Evolutionary conservation across 35 echinoderm and acorn worm genomes (phyloP).

Genomic region (Apostichopus parvimensis): DNA sequence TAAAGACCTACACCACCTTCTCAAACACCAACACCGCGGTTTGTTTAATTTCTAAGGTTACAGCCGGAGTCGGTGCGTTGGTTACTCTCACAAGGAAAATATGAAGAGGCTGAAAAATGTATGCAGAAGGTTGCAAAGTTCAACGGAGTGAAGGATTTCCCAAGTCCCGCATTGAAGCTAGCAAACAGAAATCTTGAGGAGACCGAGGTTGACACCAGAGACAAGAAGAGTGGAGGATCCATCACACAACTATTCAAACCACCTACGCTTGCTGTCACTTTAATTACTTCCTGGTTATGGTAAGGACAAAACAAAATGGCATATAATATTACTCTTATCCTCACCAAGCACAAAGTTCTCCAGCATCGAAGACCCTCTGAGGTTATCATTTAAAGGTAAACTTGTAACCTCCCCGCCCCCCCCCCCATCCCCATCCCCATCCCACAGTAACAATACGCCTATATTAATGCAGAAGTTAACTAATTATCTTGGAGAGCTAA

Average conservation of each 20-base stretch:
- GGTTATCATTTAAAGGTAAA: too few relatives aligned
- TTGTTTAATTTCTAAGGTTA: background rate
- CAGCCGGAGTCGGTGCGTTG: constrained; percentile 39
- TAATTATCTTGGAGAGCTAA: too few relatives aligned
- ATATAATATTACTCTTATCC: too few relatives aligned
- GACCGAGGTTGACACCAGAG: background rate
- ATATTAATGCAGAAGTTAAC: too few relatives aligned
- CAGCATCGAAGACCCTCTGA: too few relatives aligned
- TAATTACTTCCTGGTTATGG: constrained; percentile 33
- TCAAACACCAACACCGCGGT: background rate
- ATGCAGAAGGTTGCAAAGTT: constrained; percentile 48
- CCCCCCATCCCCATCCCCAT: too few relatives aligned
- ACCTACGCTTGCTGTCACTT: constrained; percentile 33
- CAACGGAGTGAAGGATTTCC: constrained; percentile 28
- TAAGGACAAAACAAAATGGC: background rate
- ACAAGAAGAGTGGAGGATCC: background rate
- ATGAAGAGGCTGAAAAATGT: constrained; percentile 32
- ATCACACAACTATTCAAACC: background rate
- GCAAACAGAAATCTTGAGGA: background rate
- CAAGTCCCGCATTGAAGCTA: constrained; percentile 8
- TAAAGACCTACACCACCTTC: too few relatives aligned
- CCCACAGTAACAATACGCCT: too few relatives aligned
- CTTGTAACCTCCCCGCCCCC: too few relatives aligned
- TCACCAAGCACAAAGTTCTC: too few relatives aligned
- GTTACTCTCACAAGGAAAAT: constrained; percentile 10